These are phyloP conservation scores for Rhamnusium bicolor DNA, from an alignment of 2,888 invertebrate species.

Conservation along the genomic window DNA sequence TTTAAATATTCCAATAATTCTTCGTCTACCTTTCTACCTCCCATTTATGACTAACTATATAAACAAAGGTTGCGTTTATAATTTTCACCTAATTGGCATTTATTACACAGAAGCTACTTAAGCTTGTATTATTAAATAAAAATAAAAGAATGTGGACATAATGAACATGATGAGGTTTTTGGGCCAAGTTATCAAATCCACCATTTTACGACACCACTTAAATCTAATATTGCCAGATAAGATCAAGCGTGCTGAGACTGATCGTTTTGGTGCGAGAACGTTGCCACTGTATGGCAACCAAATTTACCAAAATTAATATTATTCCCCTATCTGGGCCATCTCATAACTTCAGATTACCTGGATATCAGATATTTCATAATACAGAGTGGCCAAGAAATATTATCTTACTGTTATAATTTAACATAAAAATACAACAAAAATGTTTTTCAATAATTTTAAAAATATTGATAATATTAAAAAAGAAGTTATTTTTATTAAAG, in stretches of 20 bases:
- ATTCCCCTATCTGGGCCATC: slow-evolving; percentile 42
- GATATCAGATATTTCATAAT: slow-evolving; percentile 9
- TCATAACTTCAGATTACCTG: slow-evolving; percentile 33
- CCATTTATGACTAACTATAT: slow-evolving; percentile 34
- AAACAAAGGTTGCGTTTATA: slow-evolving; percentile 36
- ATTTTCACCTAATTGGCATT: slow-evolving; percentile 49
- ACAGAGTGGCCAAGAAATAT: neutral
- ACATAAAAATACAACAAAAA: neutral
- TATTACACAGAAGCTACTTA: slow-evolving; percentile 47
- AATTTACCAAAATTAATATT: slow-evolving; percentile 49
- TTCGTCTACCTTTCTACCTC: slow-evolving; percentile 20
- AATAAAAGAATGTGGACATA: slow-evolving; percentile 13
- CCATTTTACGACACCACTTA: slow-evolving; percentile 66
- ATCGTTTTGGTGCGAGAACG: slow-evolving; percentile 60
- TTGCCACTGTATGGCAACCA: slow-evolving; percentile 60
- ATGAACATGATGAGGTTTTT: slow-evolving; percentile 42
- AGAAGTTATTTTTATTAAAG: too few relatives aligned
- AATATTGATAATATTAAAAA: too few relatives aligned
- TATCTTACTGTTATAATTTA: neutral
- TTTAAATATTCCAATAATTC: slow-evolving; percentile 18
- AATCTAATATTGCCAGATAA: slow-evolving; percentile 65
- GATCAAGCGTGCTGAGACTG: slow-evolving; percentile 60
- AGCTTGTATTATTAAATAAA: slow-evolving; percentile 29
- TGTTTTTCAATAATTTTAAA: too few relatives aligned
- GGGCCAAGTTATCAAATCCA: slow-evolving; percentile 62